Evolutionary conservation across 2,797 vertebrate genomes (phyloP), one percentile per base, ranked within the genome.

Genomic region (Pempheris klunzingeri): DNA sequence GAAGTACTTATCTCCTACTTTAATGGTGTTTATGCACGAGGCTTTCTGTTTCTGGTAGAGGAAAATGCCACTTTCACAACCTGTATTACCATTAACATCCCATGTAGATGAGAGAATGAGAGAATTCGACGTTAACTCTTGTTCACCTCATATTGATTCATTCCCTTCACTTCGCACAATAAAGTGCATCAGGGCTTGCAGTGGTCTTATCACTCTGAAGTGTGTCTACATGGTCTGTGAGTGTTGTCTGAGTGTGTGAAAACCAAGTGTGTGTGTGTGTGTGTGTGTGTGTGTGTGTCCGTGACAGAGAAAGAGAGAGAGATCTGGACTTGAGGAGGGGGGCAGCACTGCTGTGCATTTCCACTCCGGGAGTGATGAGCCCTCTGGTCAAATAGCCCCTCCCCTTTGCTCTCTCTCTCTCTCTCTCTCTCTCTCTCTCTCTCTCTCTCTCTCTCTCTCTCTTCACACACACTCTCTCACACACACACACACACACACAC

Each of bases 301-400:
- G 44, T 17, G 60, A 65, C 4, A 24, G 14, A 22, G 47, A 22
- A 26, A 36, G 54, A 24, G 26, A 61, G 76, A 55, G 73, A 71
- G 39, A 59, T 81, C 76, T 22, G 43, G 63, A 85, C 81, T 82
- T 77, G 83, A 80, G 84, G 77, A 90, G 91, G 90, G 87, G 89
- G 92, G 85, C 91, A 92, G 91, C 86, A 87, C 87, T 88, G 90
- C 74, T 91, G 84, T 87, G 58, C 82, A 74, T 87, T 90, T 90
- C 80, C 77, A 77, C 74, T 73, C 65, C 79, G 66, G 46, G 74
- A 84, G 71, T 72, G 83, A 90, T 77, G 82, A 90, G 75, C 83
- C 90, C 84, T 81, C 59, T 86, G 90, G 88, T 87, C 87, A 91
- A 87, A 80, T 69, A 68, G 89, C 68, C 90, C 90, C 90, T 88